Evolutionary conservation across 1,140 invertebrate species (phyloP).

Genomic region (Apis cerana): DNA sequence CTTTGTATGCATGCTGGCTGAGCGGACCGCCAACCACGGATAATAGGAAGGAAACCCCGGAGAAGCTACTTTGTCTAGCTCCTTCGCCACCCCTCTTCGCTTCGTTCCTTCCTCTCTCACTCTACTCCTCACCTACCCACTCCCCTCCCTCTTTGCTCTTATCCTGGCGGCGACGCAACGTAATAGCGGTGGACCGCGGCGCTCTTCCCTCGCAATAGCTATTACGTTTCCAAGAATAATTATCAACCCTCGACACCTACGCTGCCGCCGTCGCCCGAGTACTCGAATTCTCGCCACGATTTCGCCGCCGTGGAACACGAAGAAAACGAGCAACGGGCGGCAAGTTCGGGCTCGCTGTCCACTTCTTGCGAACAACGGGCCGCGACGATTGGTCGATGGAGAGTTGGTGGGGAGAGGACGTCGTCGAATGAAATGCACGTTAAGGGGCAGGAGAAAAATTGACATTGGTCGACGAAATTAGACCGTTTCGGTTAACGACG

Average conservation of each 20-base stretch:
- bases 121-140: not conserved
- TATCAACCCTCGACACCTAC: not conserved
- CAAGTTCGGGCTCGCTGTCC: too few relatives aligned
- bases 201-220: not conserved
- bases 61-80: slow-evolving; percentile 72
- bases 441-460: too few relatives aligned
- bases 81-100: not conserved
- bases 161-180: not conserved
- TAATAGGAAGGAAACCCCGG: slow-evolving; percentile 73
- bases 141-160: not conserved
- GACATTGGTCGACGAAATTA: too few relatives aligned
- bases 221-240: slow-evolving; percentile 38
- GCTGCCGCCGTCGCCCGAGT: too few relatives aligned
- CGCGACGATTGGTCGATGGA: too few relatives aligned
- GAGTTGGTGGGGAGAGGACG: too few relatives aligned
- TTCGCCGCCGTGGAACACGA: too few relatives aligned
- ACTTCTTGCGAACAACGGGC: too few relatives aligned
- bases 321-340: too few relatives aligned
- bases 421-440: too few relatives aligned
- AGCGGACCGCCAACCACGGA: slow-evolving; percentile 72
- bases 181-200: slow-evolving; percentile 36
- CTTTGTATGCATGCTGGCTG: slow-evolving; percentile 73
- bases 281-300: too few relatives aligned
- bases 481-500: too few relatives aligned
- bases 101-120: not conserved